Conservation (phyloP, 2,113 vertebrate species). For the Asarcornis scutulata region DNA sequence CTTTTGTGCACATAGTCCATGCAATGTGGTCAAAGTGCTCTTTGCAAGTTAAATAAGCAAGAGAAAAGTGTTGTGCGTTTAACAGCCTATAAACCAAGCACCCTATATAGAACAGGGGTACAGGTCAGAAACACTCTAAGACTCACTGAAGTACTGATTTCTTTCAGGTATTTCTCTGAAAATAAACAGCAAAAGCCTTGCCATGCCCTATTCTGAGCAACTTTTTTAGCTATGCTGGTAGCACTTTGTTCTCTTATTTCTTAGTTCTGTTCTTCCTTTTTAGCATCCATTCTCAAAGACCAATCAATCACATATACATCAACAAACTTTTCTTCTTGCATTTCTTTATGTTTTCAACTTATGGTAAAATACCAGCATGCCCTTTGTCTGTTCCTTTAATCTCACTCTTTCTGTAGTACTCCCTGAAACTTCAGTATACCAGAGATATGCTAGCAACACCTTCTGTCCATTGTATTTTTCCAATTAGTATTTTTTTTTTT, state of each 20-base stretch:
- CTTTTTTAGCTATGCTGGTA: not conserved
- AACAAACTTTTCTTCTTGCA: not conserved
- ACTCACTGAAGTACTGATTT: not conserved
- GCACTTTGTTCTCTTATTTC: not conserved
- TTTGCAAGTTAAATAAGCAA: not conserved
- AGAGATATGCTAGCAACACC: not conserved
- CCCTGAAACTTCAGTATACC: constrained; percentile 1
- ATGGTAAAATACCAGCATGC: not conserved
- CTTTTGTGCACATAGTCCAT: not conserved
- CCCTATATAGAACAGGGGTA: not conserved
- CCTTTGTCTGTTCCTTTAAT: constrained; percentile 7
- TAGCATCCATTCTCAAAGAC: not conserved
- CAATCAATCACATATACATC: not conserved
- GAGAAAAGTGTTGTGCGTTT: not conserved
- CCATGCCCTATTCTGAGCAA: not conserved
- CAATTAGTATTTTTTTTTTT: not conserved
- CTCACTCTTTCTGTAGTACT: constrained; percentile 15
- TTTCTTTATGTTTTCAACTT: not conserved
- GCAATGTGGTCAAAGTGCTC: not conserved
- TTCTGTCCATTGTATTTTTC: not conserved
- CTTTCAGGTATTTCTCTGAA: not conserved
- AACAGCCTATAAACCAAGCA: not conserved
- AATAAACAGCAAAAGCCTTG: not conserved
- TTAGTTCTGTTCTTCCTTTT: not conserved
- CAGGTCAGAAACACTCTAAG: not conserved